Conservation (phyloP, 2,888 invertebrate species). For the Coelinius sp. region DNA sequence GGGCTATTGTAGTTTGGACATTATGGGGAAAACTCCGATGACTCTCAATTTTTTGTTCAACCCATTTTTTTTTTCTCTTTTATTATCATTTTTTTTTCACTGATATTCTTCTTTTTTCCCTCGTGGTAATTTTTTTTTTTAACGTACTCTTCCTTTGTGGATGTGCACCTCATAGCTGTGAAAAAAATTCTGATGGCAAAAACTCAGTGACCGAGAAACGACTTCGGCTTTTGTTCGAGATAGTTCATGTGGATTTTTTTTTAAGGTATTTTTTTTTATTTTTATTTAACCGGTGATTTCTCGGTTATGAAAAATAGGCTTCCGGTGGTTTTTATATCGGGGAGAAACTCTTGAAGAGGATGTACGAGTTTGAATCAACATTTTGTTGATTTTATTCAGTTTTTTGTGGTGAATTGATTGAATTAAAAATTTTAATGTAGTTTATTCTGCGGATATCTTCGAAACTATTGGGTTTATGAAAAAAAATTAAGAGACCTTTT, state of each 20-base stretch:
- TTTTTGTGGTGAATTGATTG: too few species aligned
- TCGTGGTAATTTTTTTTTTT: background rate
- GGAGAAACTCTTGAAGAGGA: background rate
- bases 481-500: too few species aligned
- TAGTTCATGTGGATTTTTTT: conserved; percentile 6
- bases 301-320: background rate
- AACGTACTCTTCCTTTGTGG: background rate
- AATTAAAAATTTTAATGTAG: too few species aligned
- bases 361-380: background rate
- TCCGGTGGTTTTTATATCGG: background rate
- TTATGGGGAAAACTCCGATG: background rate
- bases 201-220: conserved; percentile 36
- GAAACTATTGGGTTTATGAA: too few species aligned
- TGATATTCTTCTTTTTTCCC: background rate
- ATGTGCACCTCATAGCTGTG: background rate
- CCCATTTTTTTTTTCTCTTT: background rate
- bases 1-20: conserved; percentile 28
- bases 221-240: conserved; percentile 19
- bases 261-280: background rate
- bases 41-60: background rate
- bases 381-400: background rate
- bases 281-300: background rate
- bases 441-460: too few species aligned
- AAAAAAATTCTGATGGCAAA: conserved; percentile 14
- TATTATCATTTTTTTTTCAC: background rate